Base-by-base conservation (phyloP, 2,797 vertebrate genomes). In the Macrochelys suwanniensis region DNA sequence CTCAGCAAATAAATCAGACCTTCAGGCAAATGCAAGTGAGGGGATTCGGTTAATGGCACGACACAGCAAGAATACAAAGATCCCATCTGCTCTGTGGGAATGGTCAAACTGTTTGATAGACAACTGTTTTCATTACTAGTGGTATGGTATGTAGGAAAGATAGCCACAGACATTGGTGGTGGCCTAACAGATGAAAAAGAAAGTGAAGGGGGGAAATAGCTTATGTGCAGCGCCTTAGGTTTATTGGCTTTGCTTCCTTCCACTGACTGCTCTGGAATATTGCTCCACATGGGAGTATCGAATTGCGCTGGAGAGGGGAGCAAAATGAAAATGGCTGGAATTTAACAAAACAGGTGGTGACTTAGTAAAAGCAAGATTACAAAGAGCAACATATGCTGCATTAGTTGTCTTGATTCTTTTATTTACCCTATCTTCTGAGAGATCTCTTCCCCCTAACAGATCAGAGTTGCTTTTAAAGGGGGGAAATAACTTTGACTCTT, bases 1-100 rank as follows among this genome's bases (percentile, higher is more conserved):
- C 77, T 89, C 88, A 93, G 49, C 84, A 97, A 97, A 97, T 95
- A 95, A 95, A 93, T 96, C 76, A 65, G 61, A 87, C 85, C 95
- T 97, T 68, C 50, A 85, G 77, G 53, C 77, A 71, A 89, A 80
- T 77, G 82, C 7, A 79, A 76, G 84, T 71, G 84, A 96, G 87
- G 84, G 57, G 80, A 37, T 93, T 95, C 83, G 80, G 15, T 77
- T 95, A 85, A 61, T 59, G 26, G 16, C 65, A 51, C 19, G 7
- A 71, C 16, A 77, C 51, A 79, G 53, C 47, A 88, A 68, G 19
- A 96, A 53, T 56, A 81, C 9, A 92, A 51, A 0, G 1, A 2
- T 90, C 6, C 6, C 37, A 19, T 77, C 57, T 96, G 11, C 11
- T 95, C 33, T 71, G 6, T 51, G 57, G 7, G 33, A 94, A 65